Base-by-base conservation (phyloP, 2,888 invertebrate genomes). In the Drosophila nr. perissopoda region DNA sequence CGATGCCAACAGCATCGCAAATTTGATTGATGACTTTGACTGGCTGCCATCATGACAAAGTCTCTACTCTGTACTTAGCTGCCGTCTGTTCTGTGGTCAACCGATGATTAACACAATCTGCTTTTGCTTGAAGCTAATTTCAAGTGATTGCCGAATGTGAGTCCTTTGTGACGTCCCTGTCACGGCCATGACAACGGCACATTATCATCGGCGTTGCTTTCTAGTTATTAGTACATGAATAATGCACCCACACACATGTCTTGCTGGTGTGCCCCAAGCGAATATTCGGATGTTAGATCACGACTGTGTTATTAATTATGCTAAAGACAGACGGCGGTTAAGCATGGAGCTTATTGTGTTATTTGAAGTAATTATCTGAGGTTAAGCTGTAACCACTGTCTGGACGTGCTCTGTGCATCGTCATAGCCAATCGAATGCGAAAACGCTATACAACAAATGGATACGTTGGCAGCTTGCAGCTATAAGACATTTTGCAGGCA, bases 71-170 rank as follows among this genome's bases (percentile, higher is more conserved):
- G 16, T 29, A 56, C 62, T 70, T 46, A 52, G 25, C 52, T 49
- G 29, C 63, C 63, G 59, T 57, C 53, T 63, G 64, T 29, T 56
- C 62, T 69, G 75, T 52, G 83, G 86, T 81, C 81, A 71, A 66
- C 70, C 70, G 59, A 81, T 86, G 83, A 83, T 83, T 83, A 81
- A 85, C 83, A 76, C 86, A 86, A 85, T 80, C 86, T 83, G 82
- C 67, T 67, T 57, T 67, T 54, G 70, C 72, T 61, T 38, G 52
- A 5, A 60, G 67, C 85, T 74, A 80, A 79, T 80, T 70, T 62
- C 63, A 70, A 77, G 67, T 71, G 82, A 75, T 61, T 73, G 82
- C 69, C 66, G 63, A 72, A 61, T 53, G 53, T 21, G 34, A 67
- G 52, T 54, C 53, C 51, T 57, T 68, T 61, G 70, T 54, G 67